These are phyloP conservation scores for Galerucella pusilla DNA, from an alignment of 2,888 invertebrate species.

Conservation along the genomic window DNA sequence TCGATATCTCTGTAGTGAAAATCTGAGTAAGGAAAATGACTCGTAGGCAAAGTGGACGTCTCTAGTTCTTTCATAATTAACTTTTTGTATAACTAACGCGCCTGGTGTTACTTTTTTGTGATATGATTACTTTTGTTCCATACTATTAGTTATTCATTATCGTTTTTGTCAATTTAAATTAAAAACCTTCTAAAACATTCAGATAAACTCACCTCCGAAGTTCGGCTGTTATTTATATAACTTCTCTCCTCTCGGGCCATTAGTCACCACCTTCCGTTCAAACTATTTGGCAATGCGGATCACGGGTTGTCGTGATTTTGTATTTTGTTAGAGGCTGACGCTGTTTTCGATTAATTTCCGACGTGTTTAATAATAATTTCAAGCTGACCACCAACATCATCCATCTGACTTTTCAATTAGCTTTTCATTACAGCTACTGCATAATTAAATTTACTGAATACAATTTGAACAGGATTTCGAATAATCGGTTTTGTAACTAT, in stretches of 20 bases:
- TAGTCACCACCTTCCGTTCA: conserved; percentile 14
- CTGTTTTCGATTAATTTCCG: conserved; percentile 54
- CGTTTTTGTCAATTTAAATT: background rate
- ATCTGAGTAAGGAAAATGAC: too few relatives aligned
- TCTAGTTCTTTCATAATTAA: too few relatives aligned
- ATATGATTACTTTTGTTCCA: too few relatives aligned
- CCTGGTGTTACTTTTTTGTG: too few relatives aligned
- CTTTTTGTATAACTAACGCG: too few relatives aligned
- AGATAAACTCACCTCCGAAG: background rate
- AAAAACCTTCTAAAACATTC: background rate
- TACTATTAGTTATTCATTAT: background rate
- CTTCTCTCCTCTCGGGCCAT: background rate
- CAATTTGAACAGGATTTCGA: conserved; percentile 5
- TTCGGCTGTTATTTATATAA: background rate
- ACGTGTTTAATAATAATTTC: conserved; percentile 43
- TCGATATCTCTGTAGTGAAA: too few relatives aligned
- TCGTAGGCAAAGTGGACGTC: too few relatives aligned
- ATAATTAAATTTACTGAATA: conserved; percentile 17
- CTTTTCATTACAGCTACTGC: conserved; percentile 34
- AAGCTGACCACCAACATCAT: conserved; percentile 46
- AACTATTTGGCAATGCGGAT: conserved; percentile 49
- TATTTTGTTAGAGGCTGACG: conserved; percentile 51
- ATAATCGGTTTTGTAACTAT: background rate
- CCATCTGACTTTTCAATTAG: conserved; percentile 39
- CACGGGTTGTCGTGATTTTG: conserved; percentile 41